These are phyloP conservation scores for Plumapathes pennacea DNA, from an alignment of 92 coral and sea anemone genomes.

Conservation along the genomic window DNA sequence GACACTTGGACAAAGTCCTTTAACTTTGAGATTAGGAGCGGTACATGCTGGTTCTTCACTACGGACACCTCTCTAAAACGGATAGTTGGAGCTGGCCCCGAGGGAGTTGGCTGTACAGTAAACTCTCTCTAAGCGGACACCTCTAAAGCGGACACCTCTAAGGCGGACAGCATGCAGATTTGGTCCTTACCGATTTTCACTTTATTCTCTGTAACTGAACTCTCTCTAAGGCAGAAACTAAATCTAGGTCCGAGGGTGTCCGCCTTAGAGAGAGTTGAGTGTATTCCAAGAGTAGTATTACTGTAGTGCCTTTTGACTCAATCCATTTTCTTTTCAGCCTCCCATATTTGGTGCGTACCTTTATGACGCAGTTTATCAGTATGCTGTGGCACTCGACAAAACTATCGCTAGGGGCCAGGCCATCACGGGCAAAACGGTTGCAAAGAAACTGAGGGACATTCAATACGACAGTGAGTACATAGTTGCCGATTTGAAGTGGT, in stretches of 20 bases:
- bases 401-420: constrained; percentile 55
- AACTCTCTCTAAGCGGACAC: too few species aligned
- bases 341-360: constrained; percentile 93
- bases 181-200: not conserved
- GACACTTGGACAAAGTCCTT: not conserved
- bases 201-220: too few species aligned
- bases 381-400: constrained; percentile 87
- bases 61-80: too few species aligned
- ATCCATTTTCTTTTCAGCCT: constrained; percentile 38
- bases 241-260: too few species aligned
- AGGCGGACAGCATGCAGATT: too few species aligned
- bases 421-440: constrained; percentile 65
- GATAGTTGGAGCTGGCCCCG: too few species aligned
- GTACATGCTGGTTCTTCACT: not conserved
- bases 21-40: not conserved
- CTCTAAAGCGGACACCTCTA: too few species aligned
- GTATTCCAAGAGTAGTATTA: too few species aligned
- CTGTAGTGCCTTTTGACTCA: too few species aligned
- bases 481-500: not conserved
- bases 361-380: constrained; percentile 96
- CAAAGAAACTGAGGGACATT: constrained; percentile 69
- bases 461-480: constrained; percentile 92
- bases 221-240: too few species aligned
- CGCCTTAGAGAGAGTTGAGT: too few species aligned
- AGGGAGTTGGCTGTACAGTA: too few species aligned